phyloP scores from a whole-genome alignment of 2,797 vertebrate genomes.

The Parauchenoglanis punctatus region DNA sequence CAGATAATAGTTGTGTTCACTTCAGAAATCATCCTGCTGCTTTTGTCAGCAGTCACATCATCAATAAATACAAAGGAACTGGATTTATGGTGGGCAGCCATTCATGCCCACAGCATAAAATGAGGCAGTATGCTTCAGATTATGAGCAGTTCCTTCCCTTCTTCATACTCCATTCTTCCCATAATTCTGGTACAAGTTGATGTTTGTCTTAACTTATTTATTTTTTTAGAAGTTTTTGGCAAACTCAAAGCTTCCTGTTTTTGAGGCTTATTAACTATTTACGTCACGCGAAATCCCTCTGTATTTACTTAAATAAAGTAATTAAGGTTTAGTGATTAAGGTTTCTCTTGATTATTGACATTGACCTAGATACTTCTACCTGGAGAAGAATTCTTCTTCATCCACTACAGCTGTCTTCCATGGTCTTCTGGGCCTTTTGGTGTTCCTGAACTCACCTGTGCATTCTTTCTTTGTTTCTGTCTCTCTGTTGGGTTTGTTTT shows the following conservation, averaged over 20 bases:
- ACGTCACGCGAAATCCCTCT: neutral
- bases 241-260: neutral
- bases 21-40: neutral
- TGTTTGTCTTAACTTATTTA: neutral
- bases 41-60: neutral
- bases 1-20: neutral
- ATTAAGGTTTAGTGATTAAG: too few species aligned
- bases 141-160: neutral
- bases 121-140: neutral
- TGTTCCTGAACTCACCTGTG: neutral
- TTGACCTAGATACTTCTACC: neutral
- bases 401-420: neutral
- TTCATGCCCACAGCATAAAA: neutral
- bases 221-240: neutral
- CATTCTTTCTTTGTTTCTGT: neutral
- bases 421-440: neutral
- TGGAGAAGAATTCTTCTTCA: neutral
- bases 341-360: neutral
- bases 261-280: neutral
- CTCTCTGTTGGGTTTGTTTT: conserved; percentile 28
- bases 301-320: neutral
- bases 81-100: too few species aligned
- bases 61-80: neutral
- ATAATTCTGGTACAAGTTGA: neutral
- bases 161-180: neutral